A percentile compares a stretch with the other conserved stretches of the same genome.
Conservation (phyloP, 1,140 invertebrate genomes). For the Streblospio benedicti region DNA sequence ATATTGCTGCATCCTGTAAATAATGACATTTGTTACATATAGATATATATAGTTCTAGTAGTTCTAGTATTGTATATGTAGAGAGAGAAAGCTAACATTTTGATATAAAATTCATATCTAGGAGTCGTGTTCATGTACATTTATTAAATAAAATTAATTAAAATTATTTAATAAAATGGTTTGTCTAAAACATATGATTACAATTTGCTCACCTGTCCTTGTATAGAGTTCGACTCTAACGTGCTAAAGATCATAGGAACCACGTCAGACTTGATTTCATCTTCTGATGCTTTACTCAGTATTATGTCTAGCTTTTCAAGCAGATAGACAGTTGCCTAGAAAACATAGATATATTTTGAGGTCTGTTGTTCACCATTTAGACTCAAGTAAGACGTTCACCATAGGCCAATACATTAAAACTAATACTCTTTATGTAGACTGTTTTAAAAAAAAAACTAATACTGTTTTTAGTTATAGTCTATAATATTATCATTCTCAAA, state of each 20-base stretch:
- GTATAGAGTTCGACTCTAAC: constrained; percentile 81
- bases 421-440: no score
- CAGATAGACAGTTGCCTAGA: constrained; percentile 76
- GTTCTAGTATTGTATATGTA: no score
- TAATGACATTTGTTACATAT: background rate
- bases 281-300: constrained; percentile 72
- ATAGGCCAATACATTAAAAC: no score
- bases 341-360: constrained; percentile 12
- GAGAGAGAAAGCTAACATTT: no score
- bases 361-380: background rate
- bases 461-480: no score
- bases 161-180: no score
- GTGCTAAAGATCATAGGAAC: constrained; percentile 79
- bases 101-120: no score
- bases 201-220: constrained; percentile 69
- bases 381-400: constrained; percentile 4
- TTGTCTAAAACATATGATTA: no score
- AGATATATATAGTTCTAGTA: background rate
- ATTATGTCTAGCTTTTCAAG: constrained; percentile 86
- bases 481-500: no score
- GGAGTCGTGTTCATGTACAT: no score
- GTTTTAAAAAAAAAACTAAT: no score
- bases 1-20: constrained; percentile 56
- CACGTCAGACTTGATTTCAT: constrained; percentile 70
- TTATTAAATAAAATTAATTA: no score